These are phyloP conservation scores for Octodonta nipae DNA, from an alignment of 2,888 invertebrate genomes.

Conservation along the genomic window DNA sequence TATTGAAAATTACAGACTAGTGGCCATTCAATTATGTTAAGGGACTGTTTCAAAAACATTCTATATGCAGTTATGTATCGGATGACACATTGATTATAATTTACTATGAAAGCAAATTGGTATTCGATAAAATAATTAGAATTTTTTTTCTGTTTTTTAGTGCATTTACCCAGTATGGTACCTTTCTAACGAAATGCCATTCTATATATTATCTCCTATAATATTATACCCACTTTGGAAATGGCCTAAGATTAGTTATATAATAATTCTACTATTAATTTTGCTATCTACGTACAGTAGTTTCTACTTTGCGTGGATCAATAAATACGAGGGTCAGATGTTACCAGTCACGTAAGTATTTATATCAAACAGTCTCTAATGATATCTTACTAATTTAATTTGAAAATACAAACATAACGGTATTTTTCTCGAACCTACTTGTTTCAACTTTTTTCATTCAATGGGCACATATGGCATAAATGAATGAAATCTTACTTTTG, in stretches of 20 bases:
- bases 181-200: conserved; percentile 36
- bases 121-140: no score
- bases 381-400: neutral
- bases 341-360: conserved; percentile 33
- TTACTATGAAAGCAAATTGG: no score
- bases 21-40: no score
- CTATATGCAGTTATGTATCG: no score
- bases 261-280: conserved; percentile 21
- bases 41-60: no score
- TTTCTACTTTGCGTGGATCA: conserved; percentile 28
- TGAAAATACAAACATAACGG: neutral
- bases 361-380: no score
- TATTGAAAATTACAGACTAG: no score
- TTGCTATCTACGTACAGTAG: conserved; percentile 26
- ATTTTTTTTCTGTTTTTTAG: conserved; percentile 13
- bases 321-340: conserved; percentile 27
- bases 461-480: no score
- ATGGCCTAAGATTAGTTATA: conserved; percentile 29
- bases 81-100: no score
- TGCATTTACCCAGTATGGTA: conserved; percentile 36
- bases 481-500: no score
- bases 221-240: conserved; percentile 34
- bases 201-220: conserved; percentile 33
- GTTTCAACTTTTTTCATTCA: conserved; percentile 1
- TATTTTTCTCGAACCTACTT: no score